phyloP scores from a whole-genome alignment of 2,888 invertebrate species.

The Catocala nupta region DNA sequence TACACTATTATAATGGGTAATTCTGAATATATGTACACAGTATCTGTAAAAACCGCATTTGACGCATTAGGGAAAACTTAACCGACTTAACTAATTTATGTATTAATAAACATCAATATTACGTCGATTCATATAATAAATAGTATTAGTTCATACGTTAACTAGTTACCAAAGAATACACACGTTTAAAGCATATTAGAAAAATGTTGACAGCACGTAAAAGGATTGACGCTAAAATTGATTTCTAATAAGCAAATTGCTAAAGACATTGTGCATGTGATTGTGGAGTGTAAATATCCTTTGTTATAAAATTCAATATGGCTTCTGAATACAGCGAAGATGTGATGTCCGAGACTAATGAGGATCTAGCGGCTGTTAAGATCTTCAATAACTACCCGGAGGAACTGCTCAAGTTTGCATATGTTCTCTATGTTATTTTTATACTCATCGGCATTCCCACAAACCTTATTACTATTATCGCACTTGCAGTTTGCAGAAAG shows the following conservation, averaged over 20 bases:
- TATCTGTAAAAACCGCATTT: background rate
- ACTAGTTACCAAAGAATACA: background rate
- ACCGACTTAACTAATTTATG: background rate
- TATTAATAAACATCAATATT: background rate
- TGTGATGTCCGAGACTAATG: constrained; percentile 53
- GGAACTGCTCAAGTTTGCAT: constrained; percentile 82
- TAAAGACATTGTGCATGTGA: background rate
- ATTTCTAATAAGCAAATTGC: no score
- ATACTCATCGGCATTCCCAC: constrained; percentile 93
- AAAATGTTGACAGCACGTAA: no score
- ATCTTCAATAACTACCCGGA: constrained; percentile 61
- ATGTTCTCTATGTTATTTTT: constrained; percentile 90
- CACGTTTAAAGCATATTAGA: no score
- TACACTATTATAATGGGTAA: no score
- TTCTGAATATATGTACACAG: no score
- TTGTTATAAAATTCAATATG: constrained; percentile 2
- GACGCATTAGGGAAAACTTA: constrained; percentile 5
- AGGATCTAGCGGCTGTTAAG: constrained; percentile 66
- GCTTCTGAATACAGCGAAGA: background rate
- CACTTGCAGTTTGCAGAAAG: constrained; percentile 91
- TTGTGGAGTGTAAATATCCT: background rate
- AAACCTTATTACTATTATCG: constrained; percentile 92
- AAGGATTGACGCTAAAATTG: no score
- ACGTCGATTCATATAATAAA: background rate
- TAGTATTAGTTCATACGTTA: background rate